Percentiles rank a stretch among this genome's conserved stretches.
Conservation (phyloP, 2,113 vertebrate species). For the Etia nguti region DNA sequence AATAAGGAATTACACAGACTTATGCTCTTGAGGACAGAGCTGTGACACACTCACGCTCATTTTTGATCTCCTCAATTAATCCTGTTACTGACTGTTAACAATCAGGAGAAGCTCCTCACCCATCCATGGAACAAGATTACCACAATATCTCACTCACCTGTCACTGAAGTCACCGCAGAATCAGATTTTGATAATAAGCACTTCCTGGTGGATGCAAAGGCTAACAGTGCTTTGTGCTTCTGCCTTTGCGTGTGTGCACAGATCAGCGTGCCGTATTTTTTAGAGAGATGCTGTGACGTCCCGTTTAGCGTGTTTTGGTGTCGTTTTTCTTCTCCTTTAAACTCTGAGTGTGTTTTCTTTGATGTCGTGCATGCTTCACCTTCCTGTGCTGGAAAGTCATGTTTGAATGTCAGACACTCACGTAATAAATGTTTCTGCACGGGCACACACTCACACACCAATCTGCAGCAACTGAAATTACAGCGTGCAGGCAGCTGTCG, state of each 20-base stretch:
- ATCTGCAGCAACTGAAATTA: neutral
- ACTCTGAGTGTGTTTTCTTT: neutral
- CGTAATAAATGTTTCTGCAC: neutral
- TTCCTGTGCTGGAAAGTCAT: neutral
- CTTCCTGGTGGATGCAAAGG: neutral
- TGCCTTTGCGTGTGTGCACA: neutral
- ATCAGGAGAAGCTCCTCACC: too few species aligned
- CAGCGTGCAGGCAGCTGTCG: neutral
- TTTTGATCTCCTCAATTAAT: neutral
- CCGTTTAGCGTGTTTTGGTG: neutral
- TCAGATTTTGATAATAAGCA: neutral
- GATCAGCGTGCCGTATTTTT: neutral
- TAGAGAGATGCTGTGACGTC: neutral
- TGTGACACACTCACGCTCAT: neutral
- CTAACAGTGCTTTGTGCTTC: neutral
- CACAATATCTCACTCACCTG: neutral
- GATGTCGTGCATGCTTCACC: slow-evolving; percentile 1
- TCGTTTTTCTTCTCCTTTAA: neutral
- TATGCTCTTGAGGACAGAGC: neutral
- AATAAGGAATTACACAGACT: neutral
- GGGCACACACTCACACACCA: neutral
- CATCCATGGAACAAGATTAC: neutral
- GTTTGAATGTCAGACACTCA: neutral
- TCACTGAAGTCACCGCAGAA: neutral
- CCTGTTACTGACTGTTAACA: neutral